phyloP scores from a whole-genome alignment of 2,113 vertebrate species.

The Cyrtonyx montezumae region DNA sequence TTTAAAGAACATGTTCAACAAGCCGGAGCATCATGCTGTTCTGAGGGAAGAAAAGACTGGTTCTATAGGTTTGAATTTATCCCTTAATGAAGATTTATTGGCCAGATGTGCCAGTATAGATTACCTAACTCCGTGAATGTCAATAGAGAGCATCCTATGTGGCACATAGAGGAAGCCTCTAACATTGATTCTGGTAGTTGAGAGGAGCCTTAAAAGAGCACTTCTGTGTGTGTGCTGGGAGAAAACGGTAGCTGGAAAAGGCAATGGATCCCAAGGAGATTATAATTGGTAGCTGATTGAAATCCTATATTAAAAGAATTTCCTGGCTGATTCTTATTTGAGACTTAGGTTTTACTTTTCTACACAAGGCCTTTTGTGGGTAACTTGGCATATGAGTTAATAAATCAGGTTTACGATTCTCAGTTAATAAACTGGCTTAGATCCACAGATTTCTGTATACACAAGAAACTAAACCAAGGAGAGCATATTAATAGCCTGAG shows the following conservation, averaged over 20 bases:
- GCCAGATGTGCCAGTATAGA: neutral
- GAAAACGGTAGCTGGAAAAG: conserved; percentile 28
- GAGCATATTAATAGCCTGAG: neutral
- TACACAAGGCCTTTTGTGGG: conserved; percentile 25
- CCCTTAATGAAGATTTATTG: neutral
- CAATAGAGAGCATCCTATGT: neutral
- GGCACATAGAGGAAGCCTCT: rapidly evolving
- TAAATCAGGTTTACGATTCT: conserved; percentile 55
- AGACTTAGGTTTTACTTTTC: neutral
- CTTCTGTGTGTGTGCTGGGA: neutral
- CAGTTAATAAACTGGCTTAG: conserved; percentile 26
- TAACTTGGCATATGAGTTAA: neutral
- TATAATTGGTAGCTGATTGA: conserved; percentile 50
- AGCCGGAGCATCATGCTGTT: neutral
- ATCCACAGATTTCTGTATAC: neutral
- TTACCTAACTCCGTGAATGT: rapidly evolving
- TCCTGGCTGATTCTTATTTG: neutral
- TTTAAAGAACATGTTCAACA: neutral
- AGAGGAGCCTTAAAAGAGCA: neutral
- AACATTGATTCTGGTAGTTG: neutral
- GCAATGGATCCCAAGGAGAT: conserved; percentile 34
- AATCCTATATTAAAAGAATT: conserved; percentile 61
- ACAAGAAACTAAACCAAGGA: conserved; percentile 17
- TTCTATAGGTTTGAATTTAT: neutral
- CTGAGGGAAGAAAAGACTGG: neutral